Evolutionary conservation across 1,140 invertebrate species (phyloP), one percentile per base, ranked within the genome.

Genomic region (Zaprionus vittiger): DNA sequence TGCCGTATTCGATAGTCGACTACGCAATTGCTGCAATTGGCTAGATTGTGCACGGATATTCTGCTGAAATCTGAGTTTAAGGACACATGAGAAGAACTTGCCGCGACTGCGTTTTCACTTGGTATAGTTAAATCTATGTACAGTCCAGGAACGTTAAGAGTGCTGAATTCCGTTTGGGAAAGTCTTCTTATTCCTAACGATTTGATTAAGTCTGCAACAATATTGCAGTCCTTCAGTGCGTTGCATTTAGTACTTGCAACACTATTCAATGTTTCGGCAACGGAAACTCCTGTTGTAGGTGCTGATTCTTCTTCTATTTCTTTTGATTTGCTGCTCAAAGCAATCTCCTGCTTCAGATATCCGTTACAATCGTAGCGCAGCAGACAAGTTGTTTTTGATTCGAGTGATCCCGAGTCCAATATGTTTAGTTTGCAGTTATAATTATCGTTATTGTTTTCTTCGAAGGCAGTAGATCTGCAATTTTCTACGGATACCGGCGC

Each of bases 321-420:
- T 11, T 17, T 17, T 17, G 41, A n/a, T 47, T 57, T 79, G 70
- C 66, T 54, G 61, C 63, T 71, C 61, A 62, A 37, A 63, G 55
- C 68, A 20, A 61, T 56, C 38, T 56, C 47, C 61, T 68, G 67
- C n/a, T 81, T 92, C 11, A 91, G 61, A n/a, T 91, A 81, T 1
- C 86, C 91, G 24, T 80, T 66, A 54, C 73, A 77, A 78, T 92
- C 91, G 75, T 91, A 92, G 63, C 84, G 71, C 12, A 89, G 55
- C 24, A 81, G 78, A 37, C 81, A 80, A n/a, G 81, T 72, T 20
- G 57, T 24, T 28, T 65, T 70, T 28, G 68, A 56, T 47, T 41
- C 67, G 9, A 14, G 28, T 68, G 66, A 37, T 12, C 5, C 47
- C 17, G 47, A 24, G 1, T 52, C 47, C n/a, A 62, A 26, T 76